Base-by-base conservation (phyloP, 2,113 vertebrate species). In the Eclectus roratus region DNA sequence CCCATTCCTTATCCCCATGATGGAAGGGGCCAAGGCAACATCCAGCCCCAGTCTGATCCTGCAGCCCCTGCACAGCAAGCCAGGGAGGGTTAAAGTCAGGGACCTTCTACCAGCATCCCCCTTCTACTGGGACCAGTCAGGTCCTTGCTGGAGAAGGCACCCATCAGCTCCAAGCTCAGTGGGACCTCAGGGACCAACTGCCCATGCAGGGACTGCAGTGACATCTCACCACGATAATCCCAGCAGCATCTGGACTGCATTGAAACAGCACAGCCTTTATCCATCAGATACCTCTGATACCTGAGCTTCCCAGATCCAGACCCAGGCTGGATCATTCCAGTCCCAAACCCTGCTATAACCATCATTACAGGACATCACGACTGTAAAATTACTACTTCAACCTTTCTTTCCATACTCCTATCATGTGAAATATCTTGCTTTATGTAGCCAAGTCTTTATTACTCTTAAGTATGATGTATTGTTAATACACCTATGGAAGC, bases 381-480 rank as follows among this genome's bases (percentile, higher is more conserved):
- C 74, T 68, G 21, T 44, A 35, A 63, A 88, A 85, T 27, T 24
- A 66, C 80, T 74, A 33, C 72, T 85, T 41, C 72, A 23, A 61
- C 53, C 81, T 29, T 41, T 77, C 69, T 90, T 94, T 89, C 81
- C 91, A 78, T 44, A 33, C 64, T 83, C 55, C 77, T 60, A 41
- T 66, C 63, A 44, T 0, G 9, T 11, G 93, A 84, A 65, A 49
- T 25, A 17, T 37, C 90, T 69, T 25, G 18, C 8, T 21, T 33
- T 25, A 61, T 2, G 35, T 4, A n/a, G 82, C 71, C 80, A 81
- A 71, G 86, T 65, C 80, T 89, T 91, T 63, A 47, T 27, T 77
- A 6, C 80, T 68, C 46, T 7, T 27, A 28, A 73, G 65, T 23
- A 24, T 60, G 88, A 78, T 85, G 74, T 20, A 39, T 73, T 37